Base-by-base conservation (phyloP, 2,113 vertebrate species). In the Silurus asotus region DNA sequence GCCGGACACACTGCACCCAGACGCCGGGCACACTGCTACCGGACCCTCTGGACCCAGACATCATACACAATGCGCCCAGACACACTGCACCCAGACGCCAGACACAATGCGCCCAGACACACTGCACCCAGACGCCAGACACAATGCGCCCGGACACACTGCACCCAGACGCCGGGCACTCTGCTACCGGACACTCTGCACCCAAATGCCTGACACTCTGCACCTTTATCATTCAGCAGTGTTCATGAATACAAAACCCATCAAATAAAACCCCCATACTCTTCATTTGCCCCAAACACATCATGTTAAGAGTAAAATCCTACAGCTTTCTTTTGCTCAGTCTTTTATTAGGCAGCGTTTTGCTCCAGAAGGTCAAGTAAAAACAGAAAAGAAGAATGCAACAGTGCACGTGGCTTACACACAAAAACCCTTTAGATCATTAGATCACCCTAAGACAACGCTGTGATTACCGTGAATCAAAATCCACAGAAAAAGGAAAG, bases 311-410 rank as follows among this genome's bases (percentile, higher is more conserved):
- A n/a, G 45, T 79, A 65, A 28, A 45, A 78, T 14, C 72, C 72
- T 77, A 77, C 59, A 65, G 45, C 76, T 85, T 65, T 78, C 56
- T 55, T 69, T 67, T 48, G 56, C 55, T 75, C 28, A 84, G 67
- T 45, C 15, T 56, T 56, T 9, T 5, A 56, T 2, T 6, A 3
- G 20, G 23, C 37, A 55, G 45, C 82, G 37, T 45, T 19, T 9
- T 11, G 15, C 6, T 55, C 15, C 45, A 64, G 59, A 58, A 19
- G 3, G 48, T 62, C 3, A 48, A 64, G 20, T 64, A 20, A 55
- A 61, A 51, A 51, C 11, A 2, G 23, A 10, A 49, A 48, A 62
- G 20, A 62, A 84, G 20, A 62, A 84, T 17, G 28, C 37, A 53
- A 62, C 56, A 62, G 65, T 48, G 19, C 53, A 56, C 6, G 8